Percentiles rank a stretch among this genome's conserved stretches.
Evolutionary conservation across 2,113 vertebrate genomes (phyloP).

Genomic region (Pleuronectes platessa): DNA sequence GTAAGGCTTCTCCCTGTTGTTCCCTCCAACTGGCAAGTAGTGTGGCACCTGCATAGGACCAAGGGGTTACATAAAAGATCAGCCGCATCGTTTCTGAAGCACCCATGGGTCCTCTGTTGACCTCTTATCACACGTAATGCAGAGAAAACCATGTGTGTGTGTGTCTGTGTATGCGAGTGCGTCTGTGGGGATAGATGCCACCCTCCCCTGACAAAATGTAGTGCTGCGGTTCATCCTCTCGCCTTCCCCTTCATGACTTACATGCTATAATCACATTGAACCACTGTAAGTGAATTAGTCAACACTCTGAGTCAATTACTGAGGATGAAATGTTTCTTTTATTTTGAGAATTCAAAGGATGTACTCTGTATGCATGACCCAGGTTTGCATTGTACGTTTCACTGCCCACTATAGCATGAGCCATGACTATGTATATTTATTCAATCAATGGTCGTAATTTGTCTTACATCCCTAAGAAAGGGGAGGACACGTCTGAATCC

Average conservation of each 20-base stretch:
- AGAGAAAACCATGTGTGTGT: not conserved
- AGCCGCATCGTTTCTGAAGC: constrained; percentile 19
- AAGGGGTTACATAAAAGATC: constrained; percentile 34
- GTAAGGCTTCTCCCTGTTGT: constrained; percentile 15
- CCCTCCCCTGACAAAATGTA: constrained; percentile 40
- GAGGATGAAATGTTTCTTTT: constrained; percentile 46
- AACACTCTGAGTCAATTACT: constrained; percentile 55
- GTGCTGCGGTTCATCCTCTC: constrained; percentile 34
- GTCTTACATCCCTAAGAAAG: too few relatives aligned
- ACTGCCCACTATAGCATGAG: not conserved
- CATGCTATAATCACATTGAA: constrained; percentile 53
- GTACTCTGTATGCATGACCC: constrained; percentile 14
- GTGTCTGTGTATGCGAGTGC: not conserved
- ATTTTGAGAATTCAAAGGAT: constrained; percentile 47
- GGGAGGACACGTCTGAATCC: too few relatives aligned
- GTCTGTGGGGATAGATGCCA: constrained; percentile 16
- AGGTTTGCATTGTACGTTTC: constrained; percentile 19
- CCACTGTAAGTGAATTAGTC: constrained; percentile 60
- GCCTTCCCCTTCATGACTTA: constrained; percentile 47
- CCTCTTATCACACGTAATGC: constrained; percentile 34
- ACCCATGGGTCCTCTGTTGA: constrained; percentile 21
- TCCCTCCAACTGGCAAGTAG: constrained; percentile 41
- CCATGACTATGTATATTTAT: not conserved
- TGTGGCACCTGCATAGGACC: constrained; percentile 49
- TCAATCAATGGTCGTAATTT: too few relatives aligned